phyloP scores from a whole-genome alignment of 2,888 invertebrate genomes.

The Tipula confusa region DNA sequence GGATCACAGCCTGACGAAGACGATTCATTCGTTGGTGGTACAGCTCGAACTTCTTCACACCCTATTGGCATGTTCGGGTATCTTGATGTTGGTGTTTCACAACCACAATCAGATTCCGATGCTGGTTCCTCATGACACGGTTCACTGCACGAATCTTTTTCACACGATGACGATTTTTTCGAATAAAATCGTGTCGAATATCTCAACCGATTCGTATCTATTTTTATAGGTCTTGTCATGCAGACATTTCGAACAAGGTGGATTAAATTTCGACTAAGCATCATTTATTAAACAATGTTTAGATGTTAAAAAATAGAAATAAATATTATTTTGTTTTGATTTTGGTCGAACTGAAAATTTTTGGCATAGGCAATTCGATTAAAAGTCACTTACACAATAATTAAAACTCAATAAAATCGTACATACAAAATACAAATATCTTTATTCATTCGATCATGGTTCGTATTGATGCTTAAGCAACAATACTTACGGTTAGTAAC shows the following conservation, averaged over 20 bases:
- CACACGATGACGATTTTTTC: background rate
- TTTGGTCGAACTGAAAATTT: background rate
- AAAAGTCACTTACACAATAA: background rate
- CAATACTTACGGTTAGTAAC: slow-evolving; percentile 52
- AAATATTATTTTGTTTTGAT: background rate
- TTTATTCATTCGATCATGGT: background rate
- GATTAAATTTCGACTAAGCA: background rate
- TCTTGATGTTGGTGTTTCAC: background rate
- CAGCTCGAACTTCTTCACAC: background rate
- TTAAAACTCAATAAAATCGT: background rate
- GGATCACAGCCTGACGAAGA: background rate
- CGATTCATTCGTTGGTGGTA: background rate
- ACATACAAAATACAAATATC: background rate
- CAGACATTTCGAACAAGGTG: background rate
- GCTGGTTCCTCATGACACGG: background rate
- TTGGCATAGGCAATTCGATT: background rate
- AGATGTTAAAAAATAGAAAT: background rate
- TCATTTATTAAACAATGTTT: background rate
- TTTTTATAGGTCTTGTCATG: background rate
- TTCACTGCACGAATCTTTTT: background rate
- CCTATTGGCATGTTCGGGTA: background rate
- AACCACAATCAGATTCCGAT: background rate
- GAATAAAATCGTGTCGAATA: background rate
- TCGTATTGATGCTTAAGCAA: background rate
- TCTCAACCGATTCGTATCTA: background rate